Percentiles rank a stretch among this genome's conserved stretches.
phyloP scores from a whole-genome alignment of 1,140 invertebrate species.

The Heliothis virescens region DNA sequence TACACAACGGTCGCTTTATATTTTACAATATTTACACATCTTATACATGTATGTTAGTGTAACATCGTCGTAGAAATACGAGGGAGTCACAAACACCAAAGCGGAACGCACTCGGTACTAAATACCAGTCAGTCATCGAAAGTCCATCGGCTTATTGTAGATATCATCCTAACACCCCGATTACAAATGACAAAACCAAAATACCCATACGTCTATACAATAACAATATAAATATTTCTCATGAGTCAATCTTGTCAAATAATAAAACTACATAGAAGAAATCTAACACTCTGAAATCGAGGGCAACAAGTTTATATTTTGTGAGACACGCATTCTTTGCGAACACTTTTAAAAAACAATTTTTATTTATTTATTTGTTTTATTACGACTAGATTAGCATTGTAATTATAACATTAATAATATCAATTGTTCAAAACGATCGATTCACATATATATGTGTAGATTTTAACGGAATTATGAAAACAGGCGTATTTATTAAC shows the following conservation, averaged over 20 bases:
- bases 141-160: conserved; percentile 82
- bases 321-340: conserved; percentile 67
- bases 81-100: conserved; percentile 73
- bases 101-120: conserved; percentile 74
- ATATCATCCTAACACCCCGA: conserved; percentile 76
- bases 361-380: conserved; percentile 54
- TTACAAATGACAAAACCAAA: conserved; percentile 79
- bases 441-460: conserved; percentile 55
- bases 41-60: conserved; percentile 77
- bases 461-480: conserved; percentile 53
- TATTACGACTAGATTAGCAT: conserved; percentile 67
- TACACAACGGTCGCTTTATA: conserved; percentile 80
- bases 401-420: conserved; percentile 69
- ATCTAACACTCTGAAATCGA: conserved; percentile 79
- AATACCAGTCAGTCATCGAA: conserved; percentile 79
- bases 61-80: conserved; percentile 65
- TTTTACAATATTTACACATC: conserved; percentile 85
- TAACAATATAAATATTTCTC: conserved; percentile 82
- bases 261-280: conserved; percentile 81
- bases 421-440: conserved; percentile 67
- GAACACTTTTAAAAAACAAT: conserved; percentile 70
- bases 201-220: conserved; percentile 78
- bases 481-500: conserved; percentile 51
- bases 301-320: conserved; percentile 71
- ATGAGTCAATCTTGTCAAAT: conserved; percentile 77